Evolutionary conservation across 2,797 vertebrate species (phyloP).

Genomic region (Pseudochirops cupreus): DNA sequence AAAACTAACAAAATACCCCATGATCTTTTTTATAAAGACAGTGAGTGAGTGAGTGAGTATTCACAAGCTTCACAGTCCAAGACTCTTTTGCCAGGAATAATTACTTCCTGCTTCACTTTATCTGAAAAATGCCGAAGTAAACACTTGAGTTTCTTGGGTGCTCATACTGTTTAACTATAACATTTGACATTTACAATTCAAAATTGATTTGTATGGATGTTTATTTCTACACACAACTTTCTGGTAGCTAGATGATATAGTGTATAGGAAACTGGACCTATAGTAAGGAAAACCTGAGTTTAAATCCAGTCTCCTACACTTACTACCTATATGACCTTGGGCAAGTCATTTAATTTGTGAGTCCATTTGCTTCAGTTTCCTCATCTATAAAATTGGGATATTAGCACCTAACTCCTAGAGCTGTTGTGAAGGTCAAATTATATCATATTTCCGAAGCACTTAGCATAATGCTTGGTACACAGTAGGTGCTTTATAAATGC

Average conservation of each 20-base stretch:
- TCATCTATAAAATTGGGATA: neutral
- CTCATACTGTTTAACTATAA: neutral
- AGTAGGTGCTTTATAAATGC: neutral
- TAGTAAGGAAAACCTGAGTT: neutral
- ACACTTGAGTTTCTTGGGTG: neutral
- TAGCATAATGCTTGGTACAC: neutral
- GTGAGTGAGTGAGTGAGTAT: no score
- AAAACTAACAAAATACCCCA: conserved; percentile 30
- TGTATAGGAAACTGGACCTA: neutral
- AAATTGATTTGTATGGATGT: neutral
- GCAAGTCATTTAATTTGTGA: neutral
- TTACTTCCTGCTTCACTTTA: neutral
- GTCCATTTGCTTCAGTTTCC: neutral
- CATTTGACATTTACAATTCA: neutral
- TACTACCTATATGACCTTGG: neutral
- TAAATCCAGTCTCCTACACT: neutral
- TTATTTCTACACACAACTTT: neutral
- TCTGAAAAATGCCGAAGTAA: neutral
- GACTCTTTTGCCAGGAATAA: neutral
- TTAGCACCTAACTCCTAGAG: neutral
- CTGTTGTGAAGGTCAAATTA: neutral
- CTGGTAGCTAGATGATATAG: neutral
- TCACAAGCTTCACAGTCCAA: neutral
- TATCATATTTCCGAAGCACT: neutral
- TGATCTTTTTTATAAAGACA: conserved; percentile 39